These are phyloP conservation scores for Crocidura indochinensis DNA, from an alignment of 2,797 vertebrate species.

Conservation along the genomic window DNA sequence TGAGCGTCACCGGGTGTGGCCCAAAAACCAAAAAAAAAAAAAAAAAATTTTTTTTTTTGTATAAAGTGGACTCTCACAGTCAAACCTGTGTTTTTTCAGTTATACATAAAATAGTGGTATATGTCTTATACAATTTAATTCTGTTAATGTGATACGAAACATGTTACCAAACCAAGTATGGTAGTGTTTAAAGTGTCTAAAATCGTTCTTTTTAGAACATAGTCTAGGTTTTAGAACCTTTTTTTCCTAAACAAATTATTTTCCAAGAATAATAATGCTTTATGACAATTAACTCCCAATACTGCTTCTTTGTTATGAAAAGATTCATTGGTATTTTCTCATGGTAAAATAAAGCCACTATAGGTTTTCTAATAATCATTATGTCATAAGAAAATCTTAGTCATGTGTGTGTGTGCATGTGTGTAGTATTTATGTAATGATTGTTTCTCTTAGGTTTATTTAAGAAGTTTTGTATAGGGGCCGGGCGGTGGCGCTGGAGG, in stretches of 20 bases:
- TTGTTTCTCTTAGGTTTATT: background rate
- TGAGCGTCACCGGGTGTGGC: too few relatives aligned
- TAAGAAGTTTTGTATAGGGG: slow-evolving; percentile 22
- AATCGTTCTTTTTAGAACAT: background rate
- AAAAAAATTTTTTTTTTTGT: too few relatives aligned
- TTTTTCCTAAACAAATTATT: slow-evolving; percentile 1
- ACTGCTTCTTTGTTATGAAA: slow-evolving; percentile 17
- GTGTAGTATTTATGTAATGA: background rate
- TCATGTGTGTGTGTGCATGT: background rate
- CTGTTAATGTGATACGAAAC: background rate
- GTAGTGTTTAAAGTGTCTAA: slow-evolving; percentile 22
- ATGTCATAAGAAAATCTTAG: slow-evolving; percentile 34
- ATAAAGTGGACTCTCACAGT: too few relatives aligned
- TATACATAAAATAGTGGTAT: background rate
- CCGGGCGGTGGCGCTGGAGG: too few relatives aligned
- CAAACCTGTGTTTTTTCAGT: background rate
- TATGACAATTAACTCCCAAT: slow-evolving; percentile 1
- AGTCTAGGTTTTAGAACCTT: slow-evolving; percentile 27
- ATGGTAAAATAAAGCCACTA: slow-evolving; percentile 4
- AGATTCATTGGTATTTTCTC: slow-evolving; percentile 31
- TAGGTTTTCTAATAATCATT: background rate
- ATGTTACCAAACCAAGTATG: slow-evolving; percentile 5
- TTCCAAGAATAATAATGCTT: background rate
- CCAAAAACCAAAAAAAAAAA: too few relatives aligned
- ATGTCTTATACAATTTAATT: background rate